Conservation (phyloP, 2,113 vertebrate species). For the Corythornis madagascariensis region DNA sequence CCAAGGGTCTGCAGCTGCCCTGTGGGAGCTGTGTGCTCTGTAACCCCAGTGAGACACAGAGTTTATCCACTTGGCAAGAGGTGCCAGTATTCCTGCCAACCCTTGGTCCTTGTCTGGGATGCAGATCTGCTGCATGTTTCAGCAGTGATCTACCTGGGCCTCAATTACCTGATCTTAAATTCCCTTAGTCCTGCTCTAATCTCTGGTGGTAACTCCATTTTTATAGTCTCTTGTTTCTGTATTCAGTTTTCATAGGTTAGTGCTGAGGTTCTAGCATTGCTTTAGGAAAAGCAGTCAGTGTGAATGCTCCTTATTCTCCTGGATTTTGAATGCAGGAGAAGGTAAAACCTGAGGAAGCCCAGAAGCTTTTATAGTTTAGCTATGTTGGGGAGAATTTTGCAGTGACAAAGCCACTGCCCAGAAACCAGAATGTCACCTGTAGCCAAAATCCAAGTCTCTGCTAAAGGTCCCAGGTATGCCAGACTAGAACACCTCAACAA, state of each 20-base stretch:
- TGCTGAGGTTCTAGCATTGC: conserved; percentile 34
- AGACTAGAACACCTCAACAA: neutral
- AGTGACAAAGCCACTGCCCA: neutral
- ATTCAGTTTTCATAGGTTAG: conserved; percentile 68
- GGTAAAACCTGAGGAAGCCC: neutral
- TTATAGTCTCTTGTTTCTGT: conserved; percentile 55
- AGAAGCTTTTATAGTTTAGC: neutral
- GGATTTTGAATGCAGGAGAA: neutral
- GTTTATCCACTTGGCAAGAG: neutral
- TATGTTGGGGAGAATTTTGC: neutral
- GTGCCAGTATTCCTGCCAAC: neutral
- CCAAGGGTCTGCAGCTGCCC: neutral
- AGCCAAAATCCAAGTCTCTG: neutral
- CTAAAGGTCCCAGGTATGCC: neutral
- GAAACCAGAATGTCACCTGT: neutral
- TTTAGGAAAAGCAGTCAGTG: conserved; percentile 24
- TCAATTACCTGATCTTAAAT: conserved; percentile 42
- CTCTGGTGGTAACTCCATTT: conserved; percentile 32
- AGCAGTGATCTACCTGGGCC: conserved; percentile 4
- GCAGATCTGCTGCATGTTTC: conserved; percentile 7
- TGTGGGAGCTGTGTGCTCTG: conserved; percentile 2
- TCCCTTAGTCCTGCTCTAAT: conserved; percentile 18
- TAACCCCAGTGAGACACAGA: neutral
- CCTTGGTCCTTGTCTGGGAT: neutral
- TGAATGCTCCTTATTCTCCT: neutral